Conservation (phyloP, 2,797 vertebrate species). For the Chrosomus eos region DNA sequence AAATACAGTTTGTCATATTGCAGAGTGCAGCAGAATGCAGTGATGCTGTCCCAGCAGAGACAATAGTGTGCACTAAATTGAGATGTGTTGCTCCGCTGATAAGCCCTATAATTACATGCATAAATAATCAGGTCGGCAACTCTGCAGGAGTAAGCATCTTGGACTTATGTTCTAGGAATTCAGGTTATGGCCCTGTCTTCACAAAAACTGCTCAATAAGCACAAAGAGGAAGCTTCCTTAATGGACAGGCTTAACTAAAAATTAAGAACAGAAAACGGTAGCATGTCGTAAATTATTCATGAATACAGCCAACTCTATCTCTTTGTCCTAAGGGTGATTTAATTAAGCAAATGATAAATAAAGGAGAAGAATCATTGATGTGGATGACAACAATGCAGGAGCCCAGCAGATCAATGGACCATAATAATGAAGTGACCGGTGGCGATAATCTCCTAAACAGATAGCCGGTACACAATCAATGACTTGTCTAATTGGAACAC, state of each 20-base stretch:
- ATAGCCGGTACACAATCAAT: constrained; percentile 60
- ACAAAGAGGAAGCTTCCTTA: constrained; percentile 40
- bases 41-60: constrained; percentile 14
- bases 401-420: constrained; percentile 54
- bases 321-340: constrained; percentile 45
- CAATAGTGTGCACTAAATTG: constrained; percentile 21
- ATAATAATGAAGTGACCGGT: constrained; percentile 56
- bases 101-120: constrained; percentile 54
- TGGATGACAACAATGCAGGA: constrained; percentile 49
- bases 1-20: constrained; percentile 7
- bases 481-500: constrained; percentile 56
- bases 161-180: constrained; percentile 36
- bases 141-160: constrained; percentile 32
- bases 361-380: constrained; percentile 37
- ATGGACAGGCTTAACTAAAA: constrained; percentile 25
- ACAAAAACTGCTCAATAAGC: constrained; percentile 46
- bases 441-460: constrained; percentile 63
- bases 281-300: constrained; percentile 55
- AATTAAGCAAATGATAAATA: constrained; percentile 56
- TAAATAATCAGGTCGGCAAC: constrained; percentile 55
- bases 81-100: constrained; percentile 47
- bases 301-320: background rate
- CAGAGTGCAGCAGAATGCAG: constrained; percentile 13
- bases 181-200: constrained; percentile 48
- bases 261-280: constrained; percentile 12